These are phyloP conservation scores for Drosophila malerkotliana DNA, from an alignment of 1,140 invertebrate genomes.

Conservation along the genomic window DNA sequence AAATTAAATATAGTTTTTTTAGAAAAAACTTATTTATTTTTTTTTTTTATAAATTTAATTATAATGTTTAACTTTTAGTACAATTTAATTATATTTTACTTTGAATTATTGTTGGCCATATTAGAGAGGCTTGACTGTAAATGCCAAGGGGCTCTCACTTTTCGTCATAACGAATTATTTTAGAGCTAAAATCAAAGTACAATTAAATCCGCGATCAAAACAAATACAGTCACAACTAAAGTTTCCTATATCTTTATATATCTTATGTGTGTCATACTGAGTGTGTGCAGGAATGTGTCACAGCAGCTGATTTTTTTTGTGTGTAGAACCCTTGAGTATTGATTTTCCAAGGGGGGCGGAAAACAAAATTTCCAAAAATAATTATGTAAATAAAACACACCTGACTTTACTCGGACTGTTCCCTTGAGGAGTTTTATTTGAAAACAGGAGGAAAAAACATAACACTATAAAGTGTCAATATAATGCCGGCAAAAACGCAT, in stretches of 20 bases:
- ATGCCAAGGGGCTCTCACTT: background rate
- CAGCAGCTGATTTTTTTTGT: conserved; percentile 54
- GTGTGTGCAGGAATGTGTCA: conserved; percentile 68
- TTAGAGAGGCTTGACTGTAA: conserved; percentile 1
- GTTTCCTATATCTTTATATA: background rate
- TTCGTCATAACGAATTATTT: conserved; percentile 8
- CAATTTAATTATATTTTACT: too few relatives aligned
- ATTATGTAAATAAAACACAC: conserved; percentile 61
- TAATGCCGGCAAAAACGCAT: conserved; percentile 43
- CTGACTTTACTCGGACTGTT: background rate
- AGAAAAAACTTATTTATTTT: background rate
- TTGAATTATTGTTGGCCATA: too few relatives aligned
- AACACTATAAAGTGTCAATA: background rate
- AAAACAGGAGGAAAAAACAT: conserved; percentile 17
- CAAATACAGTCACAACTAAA: conserved; percentile 1
- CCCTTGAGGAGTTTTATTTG: background rate
- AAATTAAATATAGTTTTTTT: too few relatives aligned
- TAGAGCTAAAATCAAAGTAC: conserved; percentile 46
- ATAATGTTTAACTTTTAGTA: too few relatives aligned
- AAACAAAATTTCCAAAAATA: conserved; percentile 16
- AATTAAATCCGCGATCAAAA: conserved; percentile 32
- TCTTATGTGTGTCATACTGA: conserved; percentile 10
- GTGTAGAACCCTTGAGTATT: conserved; percentile 36
- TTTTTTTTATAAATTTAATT: too few relatives aligned
- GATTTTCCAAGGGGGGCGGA: conserved; percentile 58